phyloP scores from a whole-genome alignment of 2,888 invertebrate genomes.

The Cryptops parisi region DNA sequence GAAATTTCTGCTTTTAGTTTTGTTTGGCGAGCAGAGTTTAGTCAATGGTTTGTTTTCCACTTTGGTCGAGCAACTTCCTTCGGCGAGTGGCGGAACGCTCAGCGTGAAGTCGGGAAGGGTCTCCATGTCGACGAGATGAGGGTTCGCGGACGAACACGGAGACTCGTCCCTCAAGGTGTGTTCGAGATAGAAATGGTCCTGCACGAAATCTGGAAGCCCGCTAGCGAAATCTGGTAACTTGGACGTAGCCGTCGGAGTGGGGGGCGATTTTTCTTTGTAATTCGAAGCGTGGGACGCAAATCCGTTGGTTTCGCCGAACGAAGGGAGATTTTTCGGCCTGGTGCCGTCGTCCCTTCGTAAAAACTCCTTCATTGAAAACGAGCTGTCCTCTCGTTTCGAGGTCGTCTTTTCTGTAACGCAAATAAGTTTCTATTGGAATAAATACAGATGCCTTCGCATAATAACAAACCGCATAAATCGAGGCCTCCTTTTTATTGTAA shows the following conservation, averaged over 20 bases:
- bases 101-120: conserved; percentile 15
- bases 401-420: conserved; percentile 7
- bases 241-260: background rate
- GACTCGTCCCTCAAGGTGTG: conserved; percentile 1
- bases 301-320: conserved; percentile 4
- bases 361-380: conserved; percentile 32
- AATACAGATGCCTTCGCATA: background rate
- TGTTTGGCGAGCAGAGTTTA: background rate
- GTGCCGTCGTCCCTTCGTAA: conserved; percentile 23
- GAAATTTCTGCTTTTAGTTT: no score
- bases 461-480: background rate
- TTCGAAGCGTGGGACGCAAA: background rate
- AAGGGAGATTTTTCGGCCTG: conserved; percentile 5
- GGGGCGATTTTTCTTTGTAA: background rate
- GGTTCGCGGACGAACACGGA: background rate
- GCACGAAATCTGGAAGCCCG: conserved; percentile 31
- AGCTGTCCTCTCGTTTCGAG: conserved; percentile 25
- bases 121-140: background rate
- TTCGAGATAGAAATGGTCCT: conserved; percentile 24
- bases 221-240: conserved; percentile 24
- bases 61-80: background rate
- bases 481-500: background rate
- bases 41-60: background rate
- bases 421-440: background rate
- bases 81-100: background rate